Evolutionary conservation across 2,113 vertebrate species (phyloP).

Genomic region (Ornithorhynchus anatinus): DNA sequence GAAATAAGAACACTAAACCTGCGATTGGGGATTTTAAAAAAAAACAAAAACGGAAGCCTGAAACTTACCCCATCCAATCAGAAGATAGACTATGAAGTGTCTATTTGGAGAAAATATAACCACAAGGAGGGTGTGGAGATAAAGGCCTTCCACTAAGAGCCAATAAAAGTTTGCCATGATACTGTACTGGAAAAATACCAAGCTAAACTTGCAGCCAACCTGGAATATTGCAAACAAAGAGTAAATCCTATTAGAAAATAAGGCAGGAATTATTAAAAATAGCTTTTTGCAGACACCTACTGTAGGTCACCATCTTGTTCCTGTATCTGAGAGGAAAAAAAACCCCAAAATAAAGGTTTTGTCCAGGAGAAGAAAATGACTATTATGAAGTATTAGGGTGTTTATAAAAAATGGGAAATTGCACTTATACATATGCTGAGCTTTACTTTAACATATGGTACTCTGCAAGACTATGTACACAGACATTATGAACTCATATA

Average conservation of each 20-base stretch:
- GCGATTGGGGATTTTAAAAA: too few relatives aligned
- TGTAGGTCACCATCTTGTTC: too few relatives aligned
- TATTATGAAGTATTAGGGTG: background rate
- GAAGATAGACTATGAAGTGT: constrained; percentile 81
- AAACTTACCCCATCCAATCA: constrained; percentile 90
- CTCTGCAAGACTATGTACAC: background rate
- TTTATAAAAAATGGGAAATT: background rate
- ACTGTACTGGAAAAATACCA: constrained; percentile 90
- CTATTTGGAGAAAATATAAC: constrained; percentile 80
- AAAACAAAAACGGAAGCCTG: background rate
- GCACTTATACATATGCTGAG: background rate
- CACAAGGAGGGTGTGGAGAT: constrained; percentile 87
- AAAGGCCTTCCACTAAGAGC: constrained; percentile 91
- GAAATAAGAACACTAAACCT: too few relatives aligned
- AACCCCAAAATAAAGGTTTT: background rate
- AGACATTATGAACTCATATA: background rate
- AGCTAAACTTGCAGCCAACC: constrained; percentile 87
- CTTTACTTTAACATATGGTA: background rate
- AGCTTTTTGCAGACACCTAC: background rate
- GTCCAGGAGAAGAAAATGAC: background rate
- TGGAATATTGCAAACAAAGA: constrained; percentile 56
- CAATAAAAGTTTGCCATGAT: constrained; percentile 94
- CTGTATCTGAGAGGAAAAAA: background rate
- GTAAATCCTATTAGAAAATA: constrained; percentile 7
- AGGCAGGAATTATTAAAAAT: background rate